These are phyloP conservation scores for Eudorcas thomsonii DNA, from an alignment of 2,113 vertebrate species.

Conservation along the genomic window DNA sequence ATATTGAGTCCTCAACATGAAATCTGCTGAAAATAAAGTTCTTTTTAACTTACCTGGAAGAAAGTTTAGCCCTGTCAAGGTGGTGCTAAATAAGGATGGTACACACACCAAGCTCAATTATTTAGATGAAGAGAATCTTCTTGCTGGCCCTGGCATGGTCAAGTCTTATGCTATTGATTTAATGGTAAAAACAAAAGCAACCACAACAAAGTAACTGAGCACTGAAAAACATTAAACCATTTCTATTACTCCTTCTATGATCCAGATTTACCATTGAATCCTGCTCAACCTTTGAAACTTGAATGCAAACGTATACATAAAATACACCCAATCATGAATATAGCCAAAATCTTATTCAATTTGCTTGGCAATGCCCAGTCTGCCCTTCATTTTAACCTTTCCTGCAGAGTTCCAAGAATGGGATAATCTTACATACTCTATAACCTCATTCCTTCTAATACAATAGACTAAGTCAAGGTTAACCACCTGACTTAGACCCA, in stretches of 20 bases:
- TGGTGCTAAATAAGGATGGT: neutral
- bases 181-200: constrained; percentile 19
- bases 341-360: neutral
- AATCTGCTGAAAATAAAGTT: neutral
- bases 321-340: neutral
- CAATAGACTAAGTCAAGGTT: neutral
- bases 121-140: neutral
- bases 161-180: neutral
- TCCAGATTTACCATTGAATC: constrained; percentile 1
- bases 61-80: neutral
- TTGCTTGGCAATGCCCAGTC: neutral
- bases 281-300: neutral
- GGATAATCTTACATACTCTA: neutral
- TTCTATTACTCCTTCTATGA: neutral
- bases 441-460: neutral
- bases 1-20: neutral
- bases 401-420: neutral
- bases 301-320: neutral
- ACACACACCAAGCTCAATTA: neutral
- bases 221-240: neutral
- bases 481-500: neutral
- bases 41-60: constrained; percentile 11
- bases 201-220: neutral
- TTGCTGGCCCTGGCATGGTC: neutral
- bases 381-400: neutral